Evolutionary conservation across 2,113 vertebrate genomes (phyloP), one percentile per base, ranked within the genome.

Genomic region (Falcunculus frontatus): DNA sequence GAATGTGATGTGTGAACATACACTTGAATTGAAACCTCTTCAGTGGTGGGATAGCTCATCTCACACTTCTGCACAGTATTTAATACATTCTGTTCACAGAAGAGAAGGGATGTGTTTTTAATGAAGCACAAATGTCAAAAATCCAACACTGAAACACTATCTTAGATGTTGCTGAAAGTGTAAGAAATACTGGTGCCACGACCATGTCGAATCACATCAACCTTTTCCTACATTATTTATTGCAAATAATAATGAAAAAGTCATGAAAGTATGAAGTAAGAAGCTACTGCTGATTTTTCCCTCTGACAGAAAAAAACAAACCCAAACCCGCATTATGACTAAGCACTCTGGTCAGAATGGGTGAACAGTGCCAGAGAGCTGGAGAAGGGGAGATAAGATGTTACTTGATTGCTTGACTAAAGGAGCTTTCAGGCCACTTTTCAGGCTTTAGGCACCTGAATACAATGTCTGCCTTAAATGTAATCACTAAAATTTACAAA

Each of bases 141-240:
- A 73, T 63, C 13, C 49, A 63, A 4, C 14, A 21, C 42, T 67
- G 37, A 67, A 72, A 19, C 21, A 19, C 15, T 32, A 1, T 18
- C 23, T 53, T 23, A 37, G 39, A 19, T 41, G 29, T 41, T 46
- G 27, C 19, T 41, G 57, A 33, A 92, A 68, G 16, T 30, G 7
- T 68, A 16, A 55, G 64, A 63, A 87, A 47, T 39, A 47, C 17
- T 19, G 35, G 6, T 75, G 56, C 7, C 30, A 42, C 0, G 2
- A 16, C 22, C 11, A 11, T 4, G 12, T 70, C 20, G 72, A 41
- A 57, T n/a, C 0, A 0, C 23, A 39, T 10, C 0, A 4, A 47
- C 7, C 4, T 29, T 11, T 76, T 56, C 30, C 57, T 60, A 25
- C 21, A 32, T 47, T 63, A 52, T 53, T 92, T 50, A 25, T 75